Conservation (phyloP, 2,797 vertebrate genomes). For the Xiphorhynchus erythropygius region DNA sequence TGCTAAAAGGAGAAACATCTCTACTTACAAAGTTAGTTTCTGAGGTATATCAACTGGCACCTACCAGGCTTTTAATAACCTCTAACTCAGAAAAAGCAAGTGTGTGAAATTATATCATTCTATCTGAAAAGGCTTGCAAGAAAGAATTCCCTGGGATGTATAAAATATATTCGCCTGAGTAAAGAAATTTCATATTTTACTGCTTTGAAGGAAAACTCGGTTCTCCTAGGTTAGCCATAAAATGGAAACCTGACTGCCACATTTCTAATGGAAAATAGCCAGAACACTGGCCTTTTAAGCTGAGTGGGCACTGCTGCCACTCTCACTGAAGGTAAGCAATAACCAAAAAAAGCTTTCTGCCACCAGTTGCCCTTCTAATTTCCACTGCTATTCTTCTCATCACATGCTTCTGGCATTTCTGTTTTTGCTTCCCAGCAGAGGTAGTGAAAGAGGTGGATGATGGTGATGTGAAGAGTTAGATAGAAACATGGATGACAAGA, state of each 20-base stretch:
- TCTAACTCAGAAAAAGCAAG: neutral
- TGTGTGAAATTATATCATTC: accelerated
- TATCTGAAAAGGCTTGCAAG: neutral
- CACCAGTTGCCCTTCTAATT: neutral
- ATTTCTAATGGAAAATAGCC: neutral
- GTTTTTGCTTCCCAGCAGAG: neutral
- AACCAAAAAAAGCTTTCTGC: neutral
- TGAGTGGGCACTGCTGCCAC: neutral
- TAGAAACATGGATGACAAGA: neutral
- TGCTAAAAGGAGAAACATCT: neutral
- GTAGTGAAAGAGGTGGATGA: neutral
- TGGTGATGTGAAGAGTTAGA: neutral
- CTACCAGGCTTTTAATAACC: neutral
- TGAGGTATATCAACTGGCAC: neutral
- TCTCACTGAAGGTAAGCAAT: neutral
- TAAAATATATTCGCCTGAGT: neutral
- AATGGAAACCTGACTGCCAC: neutral
- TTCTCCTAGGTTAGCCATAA: neutral
- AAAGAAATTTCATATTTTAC: neutral
- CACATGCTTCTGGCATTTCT: neutral
- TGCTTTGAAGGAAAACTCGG: neutral
- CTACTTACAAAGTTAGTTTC: neutral
- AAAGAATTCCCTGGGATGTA: neutral
- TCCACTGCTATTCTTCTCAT: neutral
- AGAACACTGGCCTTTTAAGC: neutral